phyloP scores from a whole-genome alignment of 2,113 vertebrate genomes.

The Hypomesus transpacificus region DNA sequence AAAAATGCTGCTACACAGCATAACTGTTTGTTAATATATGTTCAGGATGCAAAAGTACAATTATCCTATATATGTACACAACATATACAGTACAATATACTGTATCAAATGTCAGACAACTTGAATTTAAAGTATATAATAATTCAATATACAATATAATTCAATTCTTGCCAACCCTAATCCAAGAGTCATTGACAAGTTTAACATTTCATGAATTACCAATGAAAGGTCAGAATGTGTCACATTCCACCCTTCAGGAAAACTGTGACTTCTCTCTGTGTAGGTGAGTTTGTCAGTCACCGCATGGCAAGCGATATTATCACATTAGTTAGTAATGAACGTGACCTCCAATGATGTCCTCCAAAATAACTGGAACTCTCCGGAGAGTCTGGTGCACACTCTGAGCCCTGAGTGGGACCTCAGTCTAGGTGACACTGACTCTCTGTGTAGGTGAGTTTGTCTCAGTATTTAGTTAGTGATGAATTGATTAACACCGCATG shows the following conservation, averaged over 20 bases:
- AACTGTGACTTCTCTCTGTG: constrained; percentile 23
- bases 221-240: constrained; percentile 17
- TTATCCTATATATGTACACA: too few relatives aligned
- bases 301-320: too few relatives aligned
- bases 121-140: constrained; percentile 17
- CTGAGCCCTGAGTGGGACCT: constrained; percentile 72
- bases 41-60: too few relatives aligned
- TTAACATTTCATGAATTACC: constrained; percentile 27
- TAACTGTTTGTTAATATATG: too few relatives aligned
- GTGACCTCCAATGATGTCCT: constrained; percentile 52
- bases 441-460: constrained; percentile 65
- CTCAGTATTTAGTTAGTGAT: not conserved
- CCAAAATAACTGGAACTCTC: constrained; percentile 50
- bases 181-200: not conserved
- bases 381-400: constrained; percentile 62
- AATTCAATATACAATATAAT: too few relatives aligned
- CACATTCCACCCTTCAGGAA: constrained; percentile 44
- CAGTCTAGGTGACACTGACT: constrained; percentile 66
- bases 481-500: not conserved
- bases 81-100: too few relatives aligned
- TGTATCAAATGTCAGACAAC: constrained; percentile 10
- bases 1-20: too few relatives aligned
- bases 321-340: too few relatives aligned
- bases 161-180: not conserved
- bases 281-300: too few relatives aligned